phyloP scores from a whole-genome alignment of 2,797 vertebrate species.

The Remorina albescens region DNA sequence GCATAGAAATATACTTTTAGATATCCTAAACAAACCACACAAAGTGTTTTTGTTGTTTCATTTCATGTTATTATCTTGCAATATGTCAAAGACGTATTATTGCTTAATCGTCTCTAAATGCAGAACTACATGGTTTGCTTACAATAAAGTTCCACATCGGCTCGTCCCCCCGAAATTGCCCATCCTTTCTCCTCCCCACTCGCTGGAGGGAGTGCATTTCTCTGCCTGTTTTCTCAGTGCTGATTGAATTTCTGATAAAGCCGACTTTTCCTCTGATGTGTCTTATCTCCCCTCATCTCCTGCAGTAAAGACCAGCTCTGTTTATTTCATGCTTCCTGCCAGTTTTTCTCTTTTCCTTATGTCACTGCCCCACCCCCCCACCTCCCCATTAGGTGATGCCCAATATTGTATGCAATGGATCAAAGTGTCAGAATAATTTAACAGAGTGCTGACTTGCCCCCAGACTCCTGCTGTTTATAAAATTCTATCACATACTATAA shows the following conservation, averaged over 20 bases:
- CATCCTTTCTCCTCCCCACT: constrained; percentile 32
- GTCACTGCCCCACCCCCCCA: background rate
- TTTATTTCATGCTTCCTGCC: constrained; percentile 65
- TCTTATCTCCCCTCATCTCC: constrained; percentile 68
- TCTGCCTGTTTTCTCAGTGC: constrained; percentile 49
- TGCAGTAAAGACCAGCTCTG: constrained; percentile 52
- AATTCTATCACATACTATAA: constrained; percentile 53
- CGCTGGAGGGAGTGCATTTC: constrained; percentile 40
- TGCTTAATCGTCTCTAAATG: constrained; percentile 37
- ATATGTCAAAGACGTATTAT: constrained; percentile 26
- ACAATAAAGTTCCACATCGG: constrained; percentile 8
- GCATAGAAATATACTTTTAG: background rate
- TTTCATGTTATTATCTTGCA: constrained; percentile 14
- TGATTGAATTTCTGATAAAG: constrained; percentile 67
- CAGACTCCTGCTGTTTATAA: constrained; percentile 69
- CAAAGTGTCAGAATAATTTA: constrained; percentile 68
- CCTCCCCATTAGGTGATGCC: constrained; percentile 23
- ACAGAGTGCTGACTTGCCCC: constrained; percentile 56
- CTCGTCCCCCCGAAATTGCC: constrained; percentile 1
- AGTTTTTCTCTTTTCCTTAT: constrained; percentile 20
- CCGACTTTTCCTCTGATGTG: constrained; percentile 58
- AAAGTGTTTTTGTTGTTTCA: constrained; percentile 13
- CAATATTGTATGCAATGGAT: constrained; percentile 51
- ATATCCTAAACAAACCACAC: background rate
- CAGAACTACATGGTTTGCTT: constrained; percentile 18